These are phyloP conservation scores for Choristoneura rosaceana DNA, from an alignment of 2,888 invertebrate species.

Conservation along the genomic window DNA sequence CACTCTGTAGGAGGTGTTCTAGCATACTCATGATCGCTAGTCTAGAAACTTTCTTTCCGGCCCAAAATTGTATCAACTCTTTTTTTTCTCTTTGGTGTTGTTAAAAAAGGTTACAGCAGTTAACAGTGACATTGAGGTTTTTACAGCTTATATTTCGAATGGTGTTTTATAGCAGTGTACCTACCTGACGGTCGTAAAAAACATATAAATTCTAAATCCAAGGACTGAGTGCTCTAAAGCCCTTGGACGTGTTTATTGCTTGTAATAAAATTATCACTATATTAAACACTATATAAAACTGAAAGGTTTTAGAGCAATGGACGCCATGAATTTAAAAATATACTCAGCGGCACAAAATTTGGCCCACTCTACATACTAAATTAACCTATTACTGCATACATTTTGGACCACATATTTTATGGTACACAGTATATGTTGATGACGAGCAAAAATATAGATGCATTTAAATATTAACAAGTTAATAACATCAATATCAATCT, in stretches of 20 bases:
- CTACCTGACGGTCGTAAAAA: conserved; percentile 38
- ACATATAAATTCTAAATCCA: conserved; percentile 34
- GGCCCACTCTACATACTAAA: too few species aligned
- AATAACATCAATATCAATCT: too few species aligned
- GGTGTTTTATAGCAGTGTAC: conserved; percentile 29
- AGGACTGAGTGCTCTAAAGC: conserved; percentile 26
- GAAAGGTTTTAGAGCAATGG: background rate
- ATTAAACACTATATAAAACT: background rate
- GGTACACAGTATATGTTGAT: too few species aligned
- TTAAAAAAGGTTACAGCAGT: conserved; percentile 3
- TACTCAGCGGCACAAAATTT: background rate
- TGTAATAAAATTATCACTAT: conserved; percentile 34
- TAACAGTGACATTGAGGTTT: conserved; percentile 29
- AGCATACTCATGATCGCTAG: too few species aligned
- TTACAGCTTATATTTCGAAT: conserved; percentile 21
- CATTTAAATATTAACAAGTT: too few species aligned
- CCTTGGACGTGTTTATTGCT: conserved; percentile 26
- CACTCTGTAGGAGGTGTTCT: too few species aligned
- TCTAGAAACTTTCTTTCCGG: background rate
- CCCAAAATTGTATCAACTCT: background rate
- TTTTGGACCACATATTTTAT: too few species aligned
- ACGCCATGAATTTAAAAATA: background rate
- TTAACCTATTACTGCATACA: too few species aligned
- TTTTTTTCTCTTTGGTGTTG: background rate
- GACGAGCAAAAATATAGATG: background rate